Evolutionary conservation across 1,140 invertebrate species (phyloP), one percentile per base, ranked within the genome.

Genomic region (Orchesella cincta): DNA sequence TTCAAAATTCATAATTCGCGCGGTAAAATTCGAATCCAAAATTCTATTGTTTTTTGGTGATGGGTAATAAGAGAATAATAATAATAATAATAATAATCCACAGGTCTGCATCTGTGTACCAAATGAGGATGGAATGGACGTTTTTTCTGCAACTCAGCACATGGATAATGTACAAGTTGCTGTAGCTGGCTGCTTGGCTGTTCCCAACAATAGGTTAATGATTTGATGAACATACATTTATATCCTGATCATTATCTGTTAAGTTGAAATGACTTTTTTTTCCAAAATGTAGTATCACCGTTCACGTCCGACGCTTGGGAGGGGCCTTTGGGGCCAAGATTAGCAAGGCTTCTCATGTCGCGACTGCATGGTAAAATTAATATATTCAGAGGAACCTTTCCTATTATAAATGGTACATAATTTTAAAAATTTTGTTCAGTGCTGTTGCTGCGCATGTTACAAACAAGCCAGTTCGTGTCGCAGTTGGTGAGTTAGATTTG

Each of bases 71-170:
- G n/a, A n/a, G n/a, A n/a, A n/a, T 51, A 51, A 51, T 51, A n/a
- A 51, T 51, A 51, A 14, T n/a, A 14, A 51, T 51, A 51, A 51
- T 51, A n/a, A n/a, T n/a, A n/a, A n/a, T n/a, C n/a, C n/a, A n/a
- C n/a, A n/a, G n/a, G 8, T 71, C 34, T 89, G 89, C 82, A 86
- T 91, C 33, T 89, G 88, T 31, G 83, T 88, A 26, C 90, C 90
- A 1, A 86, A 85, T 54, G 91, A 92, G 84, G 90, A 91, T 85
- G 89, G 90, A 1, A 83, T 91, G 33, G 88, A 91, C 79, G 86
- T 92, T 12, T 90, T 88, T 82, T 84, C 90, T 0, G 79, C 89
- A 0, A 86, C 89, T 79, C 86, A 82, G 80, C 83, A 72, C 82
- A 83, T 79, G 81, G 76, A 81, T 14, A 67, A 73, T 12, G 67